Conservation (phyloP, 1,140 invertebrate genomes). For the Cydia strobilella region DNA sequence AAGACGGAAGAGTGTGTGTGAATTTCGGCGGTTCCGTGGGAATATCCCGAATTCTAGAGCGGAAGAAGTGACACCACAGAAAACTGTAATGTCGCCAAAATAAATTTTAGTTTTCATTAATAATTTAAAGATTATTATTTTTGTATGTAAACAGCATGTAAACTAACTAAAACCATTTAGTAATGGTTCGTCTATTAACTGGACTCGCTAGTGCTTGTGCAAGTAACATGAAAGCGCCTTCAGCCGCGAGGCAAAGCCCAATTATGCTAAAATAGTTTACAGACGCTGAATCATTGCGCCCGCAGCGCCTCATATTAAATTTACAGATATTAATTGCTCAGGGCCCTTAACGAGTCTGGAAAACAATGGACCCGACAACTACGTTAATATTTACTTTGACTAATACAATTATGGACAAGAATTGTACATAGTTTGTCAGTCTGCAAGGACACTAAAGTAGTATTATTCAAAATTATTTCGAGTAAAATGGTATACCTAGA, state of each 20-base stretch:
- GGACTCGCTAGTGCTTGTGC: neutral
- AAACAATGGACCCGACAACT: conserved; percentile 14
- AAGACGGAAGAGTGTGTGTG: too few relatives aligned
- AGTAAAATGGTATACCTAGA: too few relatives aligned
- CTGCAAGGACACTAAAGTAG: too few relatives aligned
- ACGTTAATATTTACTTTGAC: conserved; percentile 25
- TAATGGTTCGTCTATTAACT: neutral
- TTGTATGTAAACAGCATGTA: too few relatives aligned
- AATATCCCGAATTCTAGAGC: too few relatives aligned
- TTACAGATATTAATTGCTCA: conserved; percentile 27
- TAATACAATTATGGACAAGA: conserved; percentile 16
- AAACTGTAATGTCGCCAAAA: too few relatives aligned
- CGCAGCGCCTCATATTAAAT: conserved; percentile 17
- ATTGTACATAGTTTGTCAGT: neutral
- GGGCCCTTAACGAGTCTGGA: conserved; percentile 20
- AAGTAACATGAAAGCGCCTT: neutral
- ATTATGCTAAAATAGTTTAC: conserved; percentile 31
- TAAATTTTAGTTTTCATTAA: too few relatives aligned
- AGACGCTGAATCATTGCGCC: conserved; percentile 28
- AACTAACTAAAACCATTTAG: too few relatives aligned
- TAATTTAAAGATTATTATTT: too few relatives aligned
- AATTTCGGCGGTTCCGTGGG: too few relatives aligned
- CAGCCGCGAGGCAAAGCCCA: conserved; percentile 3
- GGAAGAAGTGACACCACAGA: too few relatives aligned
- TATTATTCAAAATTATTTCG: too few relatives aligned